These are phyloP conservation scores for Naja naja DNA, from an alignment of 2,113 vertebrate genomes.

Conservation along the genomic window DNA sequence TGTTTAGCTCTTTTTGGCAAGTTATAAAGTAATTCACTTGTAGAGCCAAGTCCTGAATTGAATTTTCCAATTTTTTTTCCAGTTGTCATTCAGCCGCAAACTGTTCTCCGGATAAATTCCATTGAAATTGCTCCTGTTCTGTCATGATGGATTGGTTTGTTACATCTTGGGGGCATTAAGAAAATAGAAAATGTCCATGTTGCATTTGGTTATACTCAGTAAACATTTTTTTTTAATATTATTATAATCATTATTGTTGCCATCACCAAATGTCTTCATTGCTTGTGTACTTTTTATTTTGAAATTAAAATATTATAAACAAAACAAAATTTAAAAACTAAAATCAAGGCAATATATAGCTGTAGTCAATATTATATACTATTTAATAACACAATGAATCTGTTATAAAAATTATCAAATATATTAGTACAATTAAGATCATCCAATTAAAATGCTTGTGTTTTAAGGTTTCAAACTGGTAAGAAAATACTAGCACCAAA, in stretches of 20 bases:
- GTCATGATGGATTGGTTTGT: constrained; percentile 44
- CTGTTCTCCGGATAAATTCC: constrained; percentile 80
- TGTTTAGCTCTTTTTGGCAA: background rate
- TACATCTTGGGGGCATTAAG: background rate
- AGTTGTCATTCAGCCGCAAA: constrained; percentile 77
- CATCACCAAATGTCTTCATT: background rate
- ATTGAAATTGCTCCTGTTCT: constrained; percentile 75
- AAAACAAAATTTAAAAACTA: background rate
- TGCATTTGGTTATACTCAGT: background rate
- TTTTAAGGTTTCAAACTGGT: background rate
- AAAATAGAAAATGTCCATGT: constrained; percentile 31
- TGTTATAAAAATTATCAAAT: background rate
- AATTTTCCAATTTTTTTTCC: constrained; percentile 42
- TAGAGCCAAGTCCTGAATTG: constrained; percentile 8
- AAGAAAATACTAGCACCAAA: background rate
- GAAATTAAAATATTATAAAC: background rate
- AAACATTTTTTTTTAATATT: background rate
- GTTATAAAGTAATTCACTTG: background rate
- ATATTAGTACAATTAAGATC: background rate
- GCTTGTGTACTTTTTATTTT: background rate
- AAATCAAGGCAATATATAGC: background rate
- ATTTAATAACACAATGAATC: background rate
- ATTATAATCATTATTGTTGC: background rate
- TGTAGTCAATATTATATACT: background rate
- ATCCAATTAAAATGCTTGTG: background rate